Evolutionary conservation across 2,888 invertebrate genomes (phyloP), one percentile per base, ranked within the genome.

Genomic region (Latrodectus hesperus): DNA sequence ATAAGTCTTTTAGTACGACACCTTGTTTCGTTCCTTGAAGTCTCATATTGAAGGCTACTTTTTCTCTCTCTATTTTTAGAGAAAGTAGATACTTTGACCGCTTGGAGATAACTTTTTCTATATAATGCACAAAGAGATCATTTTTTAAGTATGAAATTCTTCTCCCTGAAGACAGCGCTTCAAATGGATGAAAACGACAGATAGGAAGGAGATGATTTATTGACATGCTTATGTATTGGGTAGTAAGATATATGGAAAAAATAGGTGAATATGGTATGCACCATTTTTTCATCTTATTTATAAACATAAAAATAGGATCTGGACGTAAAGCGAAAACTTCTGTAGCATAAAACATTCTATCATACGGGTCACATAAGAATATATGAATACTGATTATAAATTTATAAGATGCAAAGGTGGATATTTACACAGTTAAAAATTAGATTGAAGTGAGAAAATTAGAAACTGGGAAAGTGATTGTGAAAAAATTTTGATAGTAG

Each of bases 181-280:
- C 51, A 71, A 71, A 71, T n/a, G 52, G 65, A 52, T 22, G 82
- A 76, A 70, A 55, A 64, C 11, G 26, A 70, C 55, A 12, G 52
- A 38, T 53, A 65, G 78, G 78, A 55, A 67, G 53, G 8, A 38
- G 78, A 78, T 84, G 84, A 84, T 84, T 84, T 84, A 84, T 84
- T 68, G 84, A 51, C 65, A 49, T 73, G 78, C 84, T 84, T 84
- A 79, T 78, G 84, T 79, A 84, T 78, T 68, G 67, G 38, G 77
- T 67, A 8, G 73, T n/a, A n/a, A 16, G 60, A 60, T 60, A n/a
- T 60, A 16, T 60, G 12, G 60, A n/a, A 38, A 38, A 38, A 38
- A 38, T 38, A 38, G 38, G 38, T 1, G 38, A 38, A 38, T 38
- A 38, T 38, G 38, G 38, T 38, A 38, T 38, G 38, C 38, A 38